Base-by-base conservation (phyloP, 2,113 vertebrate species). In the Archilochus colubris region DNA sequence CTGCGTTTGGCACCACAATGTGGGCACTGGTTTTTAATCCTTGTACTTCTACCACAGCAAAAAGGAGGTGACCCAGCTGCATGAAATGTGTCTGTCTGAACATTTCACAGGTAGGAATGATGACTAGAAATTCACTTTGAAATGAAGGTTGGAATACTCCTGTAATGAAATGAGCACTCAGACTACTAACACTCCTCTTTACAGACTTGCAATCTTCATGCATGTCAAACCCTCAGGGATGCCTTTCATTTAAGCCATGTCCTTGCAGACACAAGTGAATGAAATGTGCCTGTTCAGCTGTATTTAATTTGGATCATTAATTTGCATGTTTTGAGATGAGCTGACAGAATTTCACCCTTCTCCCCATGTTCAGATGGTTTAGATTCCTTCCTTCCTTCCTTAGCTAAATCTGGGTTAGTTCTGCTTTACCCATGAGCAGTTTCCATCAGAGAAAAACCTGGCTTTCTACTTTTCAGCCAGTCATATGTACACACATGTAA, bases 401-500 rank as follows among this genome's bases (percentile, higher is more conserved):
- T 59, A 8, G 85, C 33, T 67, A 38, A 87, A 92, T 76, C 83
- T 83, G 79, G 82, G 75, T 31, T 89, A 97, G 73, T 94, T 96
- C 83, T 62, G 54, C 54, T 84, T 59, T 92, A 89, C 77, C 69
- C 75, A 70, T 91, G 95, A 94, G 58, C 59, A 72, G 59, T 96
- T 97, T 97, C 96, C 69, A 67, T 97, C 95, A 97, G 82, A 95
- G 82, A 89, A 88, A 96, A 97, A 95, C 10, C 36, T 67, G 73
- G 75, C 82, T 94, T 97, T 91, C 57, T 90, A 93, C 96, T 95
- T 80, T 81, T 96, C 90, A 89, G 94, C 88, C 57, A 54, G 91
- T 89, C 96, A 92, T 93, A 92, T 63, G 72, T 93, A 30, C 86
- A 94, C 82, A 84, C 75, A 72, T 94, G 79, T 94, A 90, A 96